These are phyloP conservation scores for Ladona fulva DNA, from an alignment of 1,140 invertebrate genomes.

Conservation along the genomic window DNA sequence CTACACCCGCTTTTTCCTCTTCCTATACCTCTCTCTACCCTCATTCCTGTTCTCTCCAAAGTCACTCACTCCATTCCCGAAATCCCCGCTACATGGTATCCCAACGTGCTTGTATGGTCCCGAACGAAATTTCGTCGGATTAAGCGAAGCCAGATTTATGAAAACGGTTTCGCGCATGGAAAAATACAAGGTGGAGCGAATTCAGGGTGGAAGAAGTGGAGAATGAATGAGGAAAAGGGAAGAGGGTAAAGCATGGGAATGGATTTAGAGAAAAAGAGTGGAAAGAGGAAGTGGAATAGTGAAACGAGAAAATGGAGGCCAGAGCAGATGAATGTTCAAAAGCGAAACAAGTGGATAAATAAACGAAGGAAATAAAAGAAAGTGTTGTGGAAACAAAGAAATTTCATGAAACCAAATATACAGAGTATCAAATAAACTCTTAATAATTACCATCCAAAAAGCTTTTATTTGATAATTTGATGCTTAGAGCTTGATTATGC, in stretches of 20 bases:
- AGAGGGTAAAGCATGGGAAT: neutral
- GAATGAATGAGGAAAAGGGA: neutral
- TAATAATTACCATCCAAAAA: too few relatives aligned
- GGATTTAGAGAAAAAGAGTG: too few relatives aligned
- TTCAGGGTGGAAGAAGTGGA: neutral
- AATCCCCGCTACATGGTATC: too few relatives aligned
- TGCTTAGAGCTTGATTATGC: too few relatives aligned
- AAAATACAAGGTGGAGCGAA: neutral
- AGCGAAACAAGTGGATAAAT: too few relatives aligned
- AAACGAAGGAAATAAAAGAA: neutral
- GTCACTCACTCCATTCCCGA: neutral
- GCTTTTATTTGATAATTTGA: too few relatives aligned
- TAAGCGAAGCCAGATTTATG: slow-evolving; percentile 1
- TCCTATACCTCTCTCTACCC: neutral
- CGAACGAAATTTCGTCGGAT: neutral
- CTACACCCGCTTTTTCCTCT: neutral
- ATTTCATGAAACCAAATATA: too few relatives aligned
- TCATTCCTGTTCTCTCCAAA: neutral
- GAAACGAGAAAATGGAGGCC: too few relatives aligned
- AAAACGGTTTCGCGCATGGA: slow-evolving; percentile 3
- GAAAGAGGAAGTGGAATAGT: too few relatives aligned
- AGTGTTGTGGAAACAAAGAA: neutral
- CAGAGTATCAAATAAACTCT: too few relatives aligned
- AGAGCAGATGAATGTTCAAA: too few relatives aligned
- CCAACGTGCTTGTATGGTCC: neutral